Base-by-base conservation (phyloP, 2,797 vertebrate species). In the Eurystomus glaucurus region DNA sequence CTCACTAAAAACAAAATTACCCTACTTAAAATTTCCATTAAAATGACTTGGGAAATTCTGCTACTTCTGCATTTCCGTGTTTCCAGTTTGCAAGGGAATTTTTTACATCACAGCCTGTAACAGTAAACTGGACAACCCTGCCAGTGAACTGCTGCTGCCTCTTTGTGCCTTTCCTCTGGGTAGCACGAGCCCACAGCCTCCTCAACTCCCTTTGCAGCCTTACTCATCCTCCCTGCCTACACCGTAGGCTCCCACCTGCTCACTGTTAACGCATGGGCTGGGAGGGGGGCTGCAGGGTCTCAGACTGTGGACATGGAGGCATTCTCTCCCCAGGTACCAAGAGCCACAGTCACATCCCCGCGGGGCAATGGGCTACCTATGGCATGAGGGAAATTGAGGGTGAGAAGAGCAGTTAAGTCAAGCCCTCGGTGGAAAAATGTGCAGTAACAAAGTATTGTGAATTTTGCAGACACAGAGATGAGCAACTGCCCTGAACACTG, bases 1-100 rank as follows among this genome's bases (percentile, higher is more conserved):
- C 71, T 64, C 21, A 76, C n/a, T 33, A 79, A 79, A 80, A 35
- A 3, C 15, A 37, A 64, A 95, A 82, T 60, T 80, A 82, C 78
- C 52, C 88, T 64, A 14, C 50, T 87, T 57, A 90, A 77, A 92
- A 90, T 90, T 96, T 85, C 88, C 70, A 65, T 80, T 33, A 45
- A 46, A 85, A 91, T 62, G 14, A 94, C 74, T 94, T 41, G 69
- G 74, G 61, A 95, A 95, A 91, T 94, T 46, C 46, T 83, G 41
- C 45, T 91, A 85, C 95, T 98, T 95, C 92, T 95, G 88, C 86
- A 79, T 69, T 91, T 91, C 81, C 52, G n/a, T 10, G 5, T 90
- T 96, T 92, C 77, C 76, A 61, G 85, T 71, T 78, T 77, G 50
- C 70, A 81, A 26, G 25, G 88, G 80, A 82, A 91, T 52, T 79